These are phyloP conservation scores for Pangasius djambal DNA, from an alignment of 2,797 vertebrate species.

Conservation along the genomic window DNA sequence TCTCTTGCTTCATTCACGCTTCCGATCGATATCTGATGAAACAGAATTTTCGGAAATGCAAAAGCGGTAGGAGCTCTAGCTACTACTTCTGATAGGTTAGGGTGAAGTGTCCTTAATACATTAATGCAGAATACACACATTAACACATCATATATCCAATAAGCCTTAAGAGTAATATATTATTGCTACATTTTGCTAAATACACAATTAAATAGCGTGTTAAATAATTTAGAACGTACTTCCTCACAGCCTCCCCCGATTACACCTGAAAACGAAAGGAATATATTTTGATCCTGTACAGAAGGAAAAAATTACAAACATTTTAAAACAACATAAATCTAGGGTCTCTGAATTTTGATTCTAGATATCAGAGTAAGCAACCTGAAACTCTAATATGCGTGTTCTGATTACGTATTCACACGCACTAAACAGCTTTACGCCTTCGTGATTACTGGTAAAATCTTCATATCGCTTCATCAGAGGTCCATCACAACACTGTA, in stretches of 20 bases:
- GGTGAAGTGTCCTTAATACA: background rate
- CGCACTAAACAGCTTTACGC: background rate
- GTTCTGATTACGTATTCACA: constrained; percentile 7
- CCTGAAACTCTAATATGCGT: background rate
- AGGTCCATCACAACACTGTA: background rate
- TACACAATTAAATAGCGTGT: constrained; percentile 53
- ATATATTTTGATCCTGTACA: background rate
- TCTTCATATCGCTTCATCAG: background rate
- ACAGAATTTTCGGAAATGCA: background rate
- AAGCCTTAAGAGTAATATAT: constrained; percentile 39
- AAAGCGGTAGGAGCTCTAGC: background rate
- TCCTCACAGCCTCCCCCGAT: background rate
- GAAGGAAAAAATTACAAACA: background rate
- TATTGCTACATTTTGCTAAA: constrained; percentile 74
- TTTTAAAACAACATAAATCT: background rate
- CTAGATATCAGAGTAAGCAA: background rate
- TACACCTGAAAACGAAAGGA: background rate
- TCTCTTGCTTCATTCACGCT: background rate
- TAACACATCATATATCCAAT: background rate
- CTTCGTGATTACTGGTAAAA: background rate
- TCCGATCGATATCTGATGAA: background rate
- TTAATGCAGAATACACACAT: constrained; percentile 5
- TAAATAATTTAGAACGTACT: constrained; percentile 35
- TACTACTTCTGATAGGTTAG: too few relatives aligned
- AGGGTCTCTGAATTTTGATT: background rate